Conservation (phyloP, 2,888 invertebrate genomes). For the Shargacucullia verbasci region DNA sequence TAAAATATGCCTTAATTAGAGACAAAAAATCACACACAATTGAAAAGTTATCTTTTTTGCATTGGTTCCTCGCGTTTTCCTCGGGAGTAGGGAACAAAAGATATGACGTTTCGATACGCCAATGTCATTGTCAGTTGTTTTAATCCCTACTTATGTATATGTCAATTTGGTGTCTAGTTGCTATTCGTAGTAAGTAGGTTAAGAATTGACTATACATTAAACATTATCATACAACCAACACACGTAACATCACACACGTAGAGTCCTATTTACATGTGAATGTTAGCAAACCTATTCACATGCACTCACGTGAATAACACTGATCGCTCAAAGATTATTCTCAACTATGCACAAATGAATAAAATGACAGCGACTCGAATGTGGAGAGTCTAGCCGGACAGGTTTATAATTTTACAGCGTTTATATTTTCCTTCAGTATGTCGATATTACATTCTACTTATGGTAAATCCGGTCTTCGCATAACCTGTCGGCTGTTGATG, state of each 20-base stretch:
- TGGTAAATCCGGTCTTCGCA: too few species aligned
- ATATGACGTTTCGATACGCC: too few species aligned
- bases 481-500: too few species aligned
- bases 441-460: too few species aligned
- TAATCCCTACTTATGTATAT: too few species aligned
- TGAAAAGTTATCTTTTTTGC: too few species aligned
- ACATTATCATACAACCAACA: slow-evolving; percentile 27
- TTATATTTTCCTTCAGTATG: slow-evolving; percentile 8
- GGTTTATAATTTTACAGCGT: slow-evolving; percentile 31
- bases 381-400: slow-evolving; percentile 15
- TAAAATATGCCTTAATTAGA: slow-evolving; percentile 29
- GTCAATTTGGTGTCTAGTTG: too few species aligned
- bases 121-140: too few species aligned
- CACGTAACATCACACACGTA: slow-evolving; percentile 21
- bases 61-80: too few species aligned
- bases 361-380: slow-evolving; percentile 16
- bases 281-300: slow-evolving; percentile 16
- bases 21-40: too few species aligned
- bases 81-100: too few species aligned
- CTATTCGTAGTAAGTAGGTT: too few species aligned
- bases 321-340: slow-evolving; percentile 25
- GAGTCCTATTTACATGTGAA: slow-evolving; percentile 19
- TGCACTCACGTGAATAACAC: slow-evolving; percentile 4
- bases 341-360: slow-evolving; percentile 14
- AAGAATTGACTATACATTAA: slow-evolving; percentile 13